Evolutionary conservation across 1,140 invertebrate species (phyloP).

Genomic region (Drosophila sucinea): DNA sequence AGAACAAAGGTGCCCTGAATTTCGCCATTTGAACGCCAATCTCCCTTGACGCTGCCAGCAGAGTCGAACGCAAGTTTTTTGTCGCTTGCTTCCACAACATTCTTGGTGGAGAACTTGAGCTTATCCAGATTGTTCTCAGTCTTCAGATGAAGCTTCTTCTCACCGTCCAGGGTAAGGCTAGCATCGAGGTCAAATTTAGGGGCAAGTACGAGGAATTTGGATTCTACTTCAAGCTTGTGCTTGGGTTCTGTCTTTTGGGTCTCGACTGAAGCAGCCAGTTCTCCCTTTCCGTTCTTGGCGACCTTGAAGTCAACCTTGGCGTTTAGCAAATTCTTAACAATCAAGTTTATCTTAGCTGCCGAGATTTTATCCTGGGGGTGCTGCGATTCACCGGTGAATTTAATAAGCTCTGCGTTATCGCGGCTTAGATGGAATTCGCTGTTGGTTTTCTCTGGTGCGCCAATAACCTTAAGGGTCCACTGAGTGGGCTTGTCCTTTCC

Average conservation of each 20-base stretch:
- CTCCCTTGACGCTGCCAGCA: conserved; percentile 83
- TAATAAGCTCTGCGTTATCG: conserved; percentile 58
- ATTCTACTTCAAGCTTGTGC: conserved; percentile 85
- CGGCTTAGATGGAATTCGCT: conserved; percentile 50
- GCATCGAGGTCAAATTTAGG: conserved; percentile 85
- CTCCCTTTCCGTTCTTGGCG: conserved; percentile 85
- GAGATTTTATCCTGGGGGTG: conserved; percentile 74
- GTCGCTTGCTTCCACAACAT: conserved; percentile 82
- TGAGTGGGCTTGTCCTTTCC: conserved; percentile 60
- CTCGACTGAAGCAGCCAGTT: conserved; percentile 84
- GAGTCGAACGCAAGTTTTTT: conserved; percentile 84
- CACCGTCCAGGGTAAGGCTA: conserved; percentile 87
- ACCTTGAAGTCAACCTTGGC: conserved; percentile 85
- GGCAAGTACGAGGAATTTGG: conserved; percentile 85
- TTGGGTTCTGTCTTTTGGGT: conserved; percentile 85
- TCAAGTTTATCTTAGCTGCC: conserved; percentile 84
- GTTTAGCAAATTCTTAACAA: conserved; percentile 84
- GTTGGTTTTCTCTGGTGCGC: conserved; percentile 68
- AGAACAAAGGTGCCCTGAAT: conserved; percentile 67
- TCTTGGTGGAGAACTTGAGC: conserved; percentile 86
- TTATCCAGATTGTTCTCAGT: conserved; percentile 86
- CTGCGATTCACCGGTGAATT: conserved; percentile 57
- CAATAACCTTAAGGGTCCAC: conserved; percentile 66
- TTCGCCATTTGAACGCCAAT: conserved; percentile 84
- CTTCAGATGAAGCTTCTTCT: conserved; percentile 86